These are phyloP conservation scores for Dipodomys merriami DNA, from an alignment of 2,113 vertebrate genomes.

Conservation along the genomic window DNA sequence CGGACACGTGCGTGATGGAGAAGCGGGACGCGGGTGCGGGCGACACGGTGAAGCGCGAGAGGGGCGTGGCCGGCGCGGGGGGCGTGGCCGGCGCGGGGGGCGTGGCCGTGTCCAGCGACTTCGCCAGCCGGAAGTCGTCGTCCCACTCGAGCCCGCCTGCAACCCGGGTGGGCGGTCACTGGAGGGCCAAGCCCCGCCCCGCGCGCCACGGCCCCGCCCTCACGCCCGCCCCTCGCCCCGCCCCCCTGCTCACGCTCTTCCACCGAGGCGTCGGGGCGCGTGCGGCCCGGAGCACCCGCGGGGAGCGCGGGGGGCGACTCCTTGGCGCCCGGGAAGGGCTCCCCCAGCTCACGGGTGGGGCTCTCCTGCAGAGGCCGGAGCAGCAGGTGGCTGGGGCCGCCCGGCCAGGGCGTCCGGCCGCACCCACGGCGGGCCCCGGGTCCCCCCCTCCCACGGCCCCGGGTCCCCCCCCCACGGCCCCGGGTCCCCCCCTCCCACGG, in stretches of 20 bases:
- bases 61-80: slow-evolving; percentile 84
- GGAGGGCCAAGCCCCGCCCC: no score
- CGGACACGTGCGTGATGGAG: slow-evolving; percentile 97
- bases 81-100: slow-evolving; percentile 62
- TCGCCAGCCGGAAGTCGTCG: slow-evolving; percentile 83
- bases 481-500: no score
- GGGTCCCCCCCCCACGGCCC: no score
- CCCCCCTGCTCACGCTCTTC: slow-evolving; percentile 87
- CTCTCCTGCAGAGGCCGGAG: slow-evolving; percentile 89
- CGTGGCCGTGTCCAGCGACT: slow-evolving; percentile 57
- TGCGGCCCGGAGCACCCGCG: slow-evolving; percentile 68
- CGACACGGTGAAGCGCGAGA: slow-evolving; percentile 95
- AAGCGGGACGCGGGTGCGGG: slow-evolving; percentile 92
- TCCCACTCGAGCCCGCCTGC: slow-evolving; percentile 88
- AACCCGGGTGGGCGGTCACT: not conserved
- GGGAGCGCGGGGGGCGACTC: slow-evolving; percentile 78
- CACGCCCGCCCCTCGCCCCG: not conserved
- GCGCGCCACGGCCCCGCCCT: rapidly evolving
- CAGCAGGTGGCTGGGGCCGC: not conserved
- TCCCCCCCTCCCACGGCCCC: no score
- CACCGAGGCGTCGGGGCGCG: slow-evolving; percentile 64
- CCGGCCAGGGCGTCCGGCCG: no score
- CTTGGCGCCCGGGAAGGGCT: slow-evolving; percentile 86
- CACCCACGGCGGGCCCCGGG: no score
- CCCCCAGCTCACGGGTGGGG: slow-evolving; percentile 93